Evolutionary conservation across 2,888 invertebrate genomes (phyloP), one percentile per base, ranked within the genome.

Genomic region (Limnephilus marmoratus): DNA sequence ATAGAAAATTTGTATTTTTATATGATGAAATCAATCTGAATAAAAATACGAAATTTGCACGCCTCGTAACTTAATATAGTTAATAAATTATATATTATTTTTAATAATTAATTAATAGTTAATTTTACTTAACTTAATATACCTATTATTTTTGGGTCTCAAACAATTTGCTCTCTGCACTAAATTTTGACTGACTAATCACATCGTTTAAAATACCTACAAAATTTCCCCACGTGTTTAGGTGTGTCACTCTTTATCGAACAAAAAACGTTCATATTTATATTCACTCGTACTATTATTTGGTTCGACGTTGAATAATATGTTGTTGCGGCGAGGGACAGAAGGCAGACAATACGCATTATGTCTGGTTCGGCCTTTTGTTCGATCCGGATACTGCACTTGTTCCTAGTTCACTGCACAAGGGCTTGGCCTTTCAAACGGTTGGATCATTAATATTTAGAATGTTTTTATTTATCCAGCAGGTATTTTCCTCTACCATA

Each of bases 391-490:
- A 87, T 87, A 53, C 49, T 31, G 68, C 29, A 82, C n/a, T 82
- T 87, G 87, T 53, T 29, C 87, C 53, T 31, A 29, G 87, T 87
- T 49, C 87, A 87, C 87, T 53, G 87, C 12, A 29, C 87, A 29
- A 86, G 87, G 87, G 87, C 49, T 53, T 29, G 87, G 87, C 49
- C 87, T 45, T 49, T 87, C 86, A 29, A 49, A 85, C 41, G 41
- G 41, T 85, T 24, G 34, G 18, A 41, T 85, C 41, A 85, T 41
- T 34, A 85, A 85, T 41, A 24, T 34, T 29, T 13, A 34, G 2
- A 13, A 31, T 82, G 11, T 5, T 82, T 68, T 68, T 24, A 9
- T 24, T 68, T 68, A 5, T 18, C 24, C 68, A n/a, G 68, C 68
- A n/a, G n/a, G 24, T 68, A 11, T 18, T 68, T 5, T 18, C 5